Conservation (phyloP, 2,113 vertebrate species). For the Microtus ochrogaster region DNA sequence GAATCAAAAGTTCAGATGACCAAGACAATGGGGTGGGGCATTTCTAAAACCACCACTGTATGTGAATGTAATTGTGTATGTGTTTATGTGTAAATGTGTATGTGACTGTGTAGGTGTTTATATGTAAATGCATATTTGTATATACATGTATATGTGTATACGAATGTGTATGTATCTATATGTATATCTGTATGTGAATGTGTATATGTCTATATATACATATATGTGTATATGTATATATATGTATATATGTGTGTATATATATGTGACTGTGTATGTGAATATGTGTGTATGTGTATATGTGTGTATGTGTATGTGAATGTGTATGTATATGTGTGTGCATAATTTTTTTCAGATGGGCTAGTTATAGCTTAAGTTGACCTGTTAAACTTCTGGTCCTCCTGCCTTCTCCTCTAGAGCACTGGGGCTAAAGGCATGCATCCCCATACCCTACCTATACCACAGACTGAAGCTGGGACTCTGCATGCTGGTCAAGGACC, state of each 20-base stretch:
- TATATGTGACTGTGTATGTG: not conserved
- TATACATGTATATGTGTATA: not conserved
- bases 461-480: not conserved
- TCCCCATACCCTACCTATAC: not conserved
- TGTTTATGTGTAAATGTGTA: not conserved
- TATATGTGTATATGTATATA: not conserved
- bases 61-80: not conserved
- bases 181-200: not conserved
- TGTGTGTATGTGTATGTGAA: too few relatives aligned
- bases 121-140: not conserved
- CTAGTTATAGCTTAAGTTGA: not conserved
- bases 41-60: not conserved
- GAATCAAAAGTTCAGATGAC: not conserved
- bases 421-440: not conserved
- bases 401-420: not conserved
- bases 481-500: not conserved
- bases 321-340: not conserved
- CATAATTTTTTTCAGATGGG: not conserved
- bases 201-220: not conserved
- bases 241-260: not conserved
- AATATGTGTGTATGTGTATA: too few relatives aligned
- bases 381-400: not conserved
- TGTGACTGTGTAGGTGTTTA: not conserved
- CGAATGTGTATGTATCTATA: not conserved
- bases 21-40: not conserved